A percentile compares a stretch with the other conserved stretches of the same genome.
Evolutionary conservation across 2,797 vertebrate species (phyloP).

Genomic region (Darevskia nairensis): DNA sequence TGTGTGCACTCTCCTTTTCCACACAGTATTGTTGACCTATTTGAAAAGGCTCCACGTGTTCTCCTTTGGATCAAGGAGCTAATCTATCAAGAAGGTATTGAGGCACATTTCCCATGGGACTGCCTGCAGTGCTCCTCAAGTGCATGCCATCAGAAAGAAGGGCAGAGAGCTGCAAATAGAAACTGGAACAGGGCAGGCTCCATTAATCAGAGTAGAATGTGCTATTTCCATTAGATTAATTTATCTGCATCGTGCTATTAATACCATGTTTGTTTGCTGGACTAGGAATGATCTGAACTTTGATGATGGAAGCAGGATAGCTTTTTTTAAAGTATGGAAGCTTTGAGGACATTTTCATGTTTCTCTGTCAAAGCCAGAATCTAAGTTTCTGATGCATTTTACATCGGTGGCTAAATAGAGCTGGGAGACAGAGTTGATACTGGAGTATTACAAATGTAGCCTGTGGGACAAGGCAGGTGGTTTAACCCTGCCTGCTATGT

Average conservation of each 20-base stretch:
- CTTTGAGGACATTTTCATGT: too few relatives aligned
- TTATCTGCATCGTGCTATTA: background rate
- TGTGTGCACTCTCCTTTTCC: background rate
- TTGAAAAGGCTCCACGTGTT: background rate
- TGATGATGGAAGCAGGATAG: too few relatives aligned
- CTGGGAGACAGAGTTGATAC: too few relatives aligned
- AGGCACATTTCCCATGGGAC: background rate
- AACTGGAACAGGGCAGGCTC: background rate
- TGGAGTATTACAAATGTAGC: too few relatives aligned
- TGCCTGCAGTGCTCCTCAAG: background rate
- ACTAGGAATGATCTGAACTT: background rate
- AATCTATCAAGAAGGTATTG: background rate
- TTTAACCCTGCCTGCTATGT: too few relatives aligned
- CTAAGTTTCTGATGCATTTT: too few relatives aligned
- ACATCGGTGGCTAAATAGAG: too few relatives aligned
- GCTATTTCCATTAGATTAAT: slow-evolving; percentile 9
- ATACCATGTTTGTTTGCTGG: background rate
- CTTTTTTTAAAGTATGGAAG: too few relatives aligned
- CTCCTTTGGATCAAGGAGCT: background rate
- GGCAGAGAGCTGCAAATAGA: slow-evolving; percentile 17
- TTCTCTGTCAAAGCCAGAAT: too few relatives aligned
- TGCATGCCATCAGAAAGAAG: background rate
- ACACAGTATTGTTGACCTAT: background rate
- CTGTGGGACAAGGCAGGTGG: too few relatives aligned
- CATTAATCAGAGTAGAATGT: slow-evolving; percentile 10